Evolutionary conservation across 2,888 invertebrate species (phyloP), one percentile per base, ranked within the genome.

Genomic region (Malthinus seriepunctatus): DNA sequence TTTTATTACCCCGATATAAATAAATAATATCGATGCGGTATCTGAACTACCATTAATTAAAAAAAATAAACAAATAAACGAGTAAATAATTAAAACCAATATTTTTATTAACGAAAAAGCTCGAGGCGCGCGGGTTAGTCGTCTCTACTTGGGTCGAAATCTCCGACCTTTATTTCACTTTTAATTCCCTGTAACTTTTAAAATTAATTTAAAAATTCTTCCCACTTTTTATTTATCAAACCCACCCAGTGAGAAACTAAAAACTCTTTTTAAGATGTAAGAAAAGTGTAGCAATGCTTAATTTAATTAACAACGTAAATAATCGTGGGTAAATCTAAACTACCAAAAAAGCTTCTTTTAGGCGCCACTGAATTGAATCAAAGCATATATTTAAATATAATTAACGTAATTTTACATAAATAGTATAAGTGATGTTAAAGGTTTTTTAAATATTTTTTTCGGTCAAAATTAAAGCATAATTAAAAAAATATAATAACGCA

Each of bases 391-490:
- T 42, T 42, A 42, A 42, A 42, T 42, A 42, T 15, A 9, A 42
- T 42, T 42, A 42, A n/a, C 39, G 15, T 42, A 42, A 42, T 15
- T 42, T 42, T 42, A 23, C 39, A 42, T 42, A 42, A 39, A 39
- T 15, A 15, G 15, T 15, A 38, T 38, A 39, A 23, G 23, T 23
- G 23, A 23, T 23, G 23, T 5, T 23, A 23, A 23, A 23, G 5
- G 23, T 23, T 23, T 5, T n/a, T n/a, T n/a, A n/a, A n/a, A n/a
- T 2, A 23, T 23, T 23, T 23, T 23, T 23, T 23, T 23, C 3
- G 23, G 23, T 23, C 23, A 5, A 23, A 23, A 23, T 23, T 23
- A 23, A 23, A 23, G 2, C 23, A 23, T 23, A 23, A 23, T 23
- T 42, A 42, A 42, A 15, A 7, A 42, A 42, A 23, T 15, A 15